Base-by-base conservation (phyloP, 2,797 vertebrate species). In the Ctenochaetus hawaiiensis region DNA sequence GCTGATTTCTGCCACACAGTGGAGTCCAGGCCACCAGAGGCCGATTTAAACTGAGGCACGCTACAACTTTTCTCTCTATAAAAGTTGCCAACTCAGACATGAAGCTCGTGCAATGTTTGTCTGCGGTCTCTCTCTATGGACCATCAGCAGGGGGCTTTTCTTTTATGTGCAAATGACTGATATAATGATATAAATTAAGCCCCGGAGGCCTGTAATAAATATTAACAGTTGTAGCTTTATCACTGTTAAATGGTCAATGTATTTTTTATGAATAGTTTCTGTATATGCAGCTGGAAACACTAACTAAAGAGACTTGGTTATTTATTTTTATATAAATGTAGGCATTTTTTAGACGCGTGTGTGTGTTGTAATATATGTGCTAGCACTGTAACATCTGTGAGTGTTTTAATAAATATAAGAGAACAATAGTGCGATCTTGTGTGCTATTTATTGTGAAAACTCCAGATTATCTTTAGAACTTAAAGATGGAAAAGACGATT, bases 291-390 rank as follows among this genome's bases (percentile, higher is more conserved):
- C 80, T 86, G 72, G 80, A 75, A 60, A 84, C 67, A 11, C 37
- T 39, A 26, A 69, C 37, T 57, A 1, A 34, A 74, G 34, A 59
- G 16, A 48, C 8, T 68, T 54, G 20, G 48, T 74, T 92, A 91
- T 92, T 92, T 93, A 90, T 94, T 92, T 93, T 87, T 83, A 52
- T 88, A 83, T 54, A 0, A 72, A 70, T 48, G 26, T 71, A 16
- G 5, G 7, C 13, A 41, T 58, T 37, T 81, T 80, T 80, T 20
- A 56, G 7, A 74, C 30, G 1, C 30, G 39, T 41, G 30, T 34
- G 30, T 34, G 30, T 34, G 30, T 34, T 34, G 30, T 34, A 34
- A 3, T 34, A 34, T 34, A 34, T 34, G 5, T 34, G 30, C 30
- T 34, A 34, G 30, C 30, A 34, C 1, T 34, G 30, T 34, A 34